Conservation (phyloP, 2,113 vertebrate species). For the Nerophis lumbriciformis region DNA sequence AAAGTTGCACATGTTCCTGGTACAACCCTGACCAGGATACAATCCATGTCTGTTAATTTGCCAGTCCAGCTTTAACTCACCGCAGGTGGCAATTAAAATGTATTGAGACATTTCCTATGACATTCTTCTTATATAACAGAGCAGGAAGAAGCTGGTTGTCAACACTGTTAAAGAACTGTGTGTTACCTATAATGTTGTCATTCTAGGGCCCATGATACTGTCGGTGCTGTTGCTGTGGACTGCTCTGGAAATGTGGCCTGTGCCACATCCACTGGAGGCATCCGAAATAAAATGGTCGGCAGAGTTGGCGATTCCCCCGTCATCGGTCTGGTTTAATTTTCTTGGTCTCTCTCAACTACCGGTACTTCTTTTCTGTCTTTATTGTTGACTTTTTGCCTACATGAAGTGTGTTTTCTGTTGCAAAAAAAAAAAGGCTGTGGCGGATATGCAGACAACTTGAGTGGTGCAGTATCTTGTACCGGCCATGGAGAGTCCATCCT, state of each 20-base stretch:
- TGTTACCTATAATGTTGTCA: background rate
- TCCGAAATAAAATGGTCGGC: constrained; percentile 79
- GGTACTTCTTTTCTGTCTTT: background rate
- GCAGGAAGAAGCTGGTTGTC: no score
- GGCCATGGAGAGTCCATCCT: constrained; percentile 68
- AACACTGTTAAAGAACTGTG: no score
- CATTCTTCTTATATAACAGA: no score
- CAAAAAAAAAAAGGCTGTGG: constrained; percentile 58
- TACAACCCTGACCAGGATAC: no score
- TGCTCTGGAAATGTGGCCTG: constrained; percentile 70
- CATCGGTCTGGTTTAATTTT: constrained; percentile 62
- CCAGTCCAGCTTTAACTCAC: no score
- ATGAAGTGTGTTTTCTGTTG: constrained; percentile 1
- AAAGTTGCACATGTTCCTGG: no score
- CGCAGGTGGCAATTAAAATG: no score
- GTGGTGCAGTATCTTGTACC: constrained; percentile 65
- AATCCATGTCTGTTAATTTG: no score
- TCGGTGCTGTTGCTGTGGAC: constrained; percentile 70
- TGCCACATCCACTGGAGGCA: constrained; percentile 75
- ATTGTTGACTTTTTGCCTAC: background rate
- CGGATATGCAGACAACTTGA: constrained; percentile 62
- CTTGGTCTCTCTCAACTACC: background rate
- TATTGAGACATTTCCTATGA: no score
- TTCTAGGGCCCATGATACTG: constrained; percentile 73
- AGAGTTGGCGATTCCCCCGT: constrained; percentile 79